A percentile compares a stretch with the other conserved stretches of the same genome.
Evolutionary conservation across 2,888 invertebrate species (phyloP).

Genomic region (Thereva unica): DNA sequence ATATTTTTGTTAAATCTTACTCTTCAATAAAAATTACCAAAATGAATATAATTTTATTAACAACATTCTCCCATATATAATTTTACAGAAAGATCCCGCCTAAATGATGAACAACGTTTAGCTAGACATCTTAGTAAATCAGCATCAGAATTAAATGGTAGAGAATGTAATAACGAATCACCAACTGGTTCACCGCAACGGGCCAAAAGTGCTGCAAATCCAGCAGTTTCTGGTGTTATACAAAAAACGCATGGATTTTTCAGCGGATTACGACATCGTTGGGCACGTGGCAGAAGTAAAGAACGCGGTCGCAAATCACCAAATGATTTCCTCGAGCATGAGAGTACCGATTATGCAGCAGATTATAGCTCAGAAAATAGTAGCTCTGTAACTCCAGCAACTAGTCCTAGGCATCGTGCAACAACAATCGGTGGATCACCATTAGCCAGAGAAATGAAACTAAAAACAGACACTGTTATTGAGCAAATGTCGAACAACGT

Average conservation of each 20-base stretch:
- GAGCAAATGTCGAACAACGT: constrained; percentile 51
- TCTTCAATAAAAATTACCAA: too few species aligned
- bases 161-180: constrained; percentile 61
- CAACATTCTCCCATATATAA: too few species aligned
- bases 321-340: constrained; percentile 63
- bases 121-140: constrained; percentile 78
- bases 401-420: constrained; percentile 74
- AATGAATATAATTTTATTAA: background rate
- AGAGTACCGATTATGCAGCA: constrained; percentile 74
- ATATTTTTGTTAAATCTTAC: too few species aligned
- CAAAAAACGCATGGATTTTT: constrained; percentile 84
- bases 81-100: constrained; percentile 37
- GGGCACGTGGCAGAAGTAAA: constrained; percentile 74
- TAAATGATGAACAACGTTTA: constrained; percentile 48
- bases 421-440: constrained; percentile 60
- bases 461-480: constrained; percentile 47
- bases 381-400: constrained; percentile 68
- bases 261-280: constrained; percentile 78
- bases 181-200: constrained; percentile 61
- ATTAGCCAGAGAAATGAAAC: constrained; percentile 53
- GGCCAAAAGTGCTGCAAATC: constrained; percentile 59
- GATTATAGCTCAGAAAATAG: constrained; percentile 80
- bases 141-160: constrained; percentile 77
- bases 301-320: constrained; percentile 68
- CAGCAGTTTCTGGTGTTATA: constrained; percentile 72